Conservation (phyloP, 2,888 invertebrate species). For the Chydorus sphaericus region DNA sequence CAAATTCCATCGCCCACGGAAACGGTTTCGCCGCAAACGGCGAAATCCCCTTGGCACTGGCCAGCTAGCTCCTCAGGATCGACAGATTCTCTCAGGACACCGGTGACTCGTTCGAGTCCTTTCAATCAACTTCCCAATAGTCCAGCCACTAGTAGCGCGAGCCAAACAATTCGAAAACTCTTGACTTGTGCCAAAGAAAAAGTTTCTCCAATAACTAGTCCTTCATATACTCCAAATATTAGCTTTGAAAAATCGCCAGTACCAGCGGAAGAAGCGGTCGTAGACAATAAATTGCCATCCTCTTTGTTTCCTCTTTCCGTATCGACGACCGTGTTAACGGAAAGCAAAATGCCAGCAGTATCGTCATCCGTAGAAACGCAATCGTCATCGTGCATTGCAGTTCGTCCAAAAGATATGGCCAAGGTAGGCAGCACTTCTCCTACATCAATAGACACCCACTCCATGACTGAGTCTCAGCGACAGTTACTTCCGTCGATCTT, state of each 20-base stretch:
- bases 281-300: too few relatives aligned
- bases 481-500: conserved; percentile 9
- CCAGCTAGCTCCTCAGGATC: neutral
- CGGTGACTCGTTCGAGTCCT: neutral
- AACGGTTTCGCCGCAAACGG: neutral
- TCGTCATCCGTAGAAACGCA: too few relatives aligned
- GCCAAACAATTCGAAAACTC: neutral
- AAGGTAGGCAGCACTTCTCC: neutral
- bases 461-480: conserved; percentile 9
- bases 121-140: too few relatives aligned
- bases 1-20: neutral
- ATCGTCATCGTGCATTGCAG: too few relatives aligned
- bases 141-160: neutral
- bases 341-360: neutral
- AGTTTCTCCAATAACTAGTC: neutral
- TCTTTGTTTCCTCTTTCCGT: neutral
- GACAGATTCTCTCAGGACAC: neutral
- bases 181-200: neutral
- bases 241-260: too few relatives aligned
- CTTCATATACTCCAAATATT: too few relatives aligned
- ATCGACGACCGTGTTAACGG: neutral
- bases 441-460: conserved; percentile 5
- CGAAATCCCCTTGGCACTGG: neutral
- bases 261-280: neutral
- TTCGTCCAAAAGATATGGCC: too few relatives aligned